These are phyloP conservation scores for Trichonephila clavata DNA, from an alignment of 1,140 invertebrate species.

Conservation along the genomic window DNA sequence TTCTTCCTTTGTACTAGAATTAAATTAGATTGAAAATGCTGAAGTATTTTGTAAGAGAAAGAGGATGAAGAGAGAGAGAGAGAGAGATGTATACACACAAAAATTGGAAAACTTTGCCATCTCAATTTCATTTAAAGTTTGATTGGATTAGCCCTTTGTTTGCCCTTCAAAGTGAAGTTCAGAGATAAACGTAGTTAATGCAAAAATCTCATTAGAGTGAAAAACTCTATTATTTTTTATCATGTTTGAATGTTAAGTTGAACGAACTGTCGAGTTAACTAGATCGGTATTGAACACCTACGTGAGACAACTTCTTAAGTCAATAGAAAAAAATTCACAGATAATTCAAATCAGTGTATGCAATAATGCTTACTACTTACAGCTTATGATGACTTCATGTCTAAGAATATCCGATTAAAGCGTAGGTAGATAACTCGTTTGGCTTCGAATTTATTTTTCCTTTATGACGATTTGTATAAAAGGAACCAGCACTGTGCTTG, in stretches of 20 bases:
- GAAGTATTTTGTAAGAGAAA: neutral
- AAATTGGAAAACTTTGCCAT: slow-evolving; percentile 43
- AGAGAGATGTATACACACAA: neutral
- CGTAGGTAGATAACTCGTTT: neutral
- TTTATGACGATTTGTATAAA: no score
- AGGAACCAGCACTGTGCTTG: no score
- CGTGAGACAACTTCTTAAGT: neutral
- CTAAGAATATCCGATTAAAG: neutral
- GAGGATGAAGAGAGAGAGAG: neutral
- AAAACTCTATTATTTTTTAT: slow-evolving; percentile 15
- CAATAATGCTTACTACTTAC: neutral
- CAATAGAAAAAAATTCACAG: neutral
- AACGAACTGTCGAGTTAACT: neutral
- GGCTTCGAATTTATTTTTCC: no score
- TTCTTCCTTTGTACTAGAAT: neutral
- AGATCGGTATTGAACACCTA: neutral
- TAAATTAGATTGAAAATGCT: slow-evolving; percentile 17
- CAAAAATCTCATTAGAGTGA: slow-evolving; percentile 34
- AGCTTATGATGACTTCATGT: neutral
- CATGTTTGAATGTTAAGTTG: neutral
- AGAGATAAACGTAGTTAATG: slow-evolving; percentile 30
- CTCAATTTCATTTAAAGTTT: slow-evolving; percentile 62
- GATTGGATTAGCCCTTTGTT: slow-evolving; percentile 52
- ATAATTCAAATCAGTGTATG: neutral
- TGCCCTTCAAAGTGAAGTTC: slow-evolving; percentile 28